A percentile compares a stretch with the other conserved stretches of the same genome.
Conservation (phyloP, 2,888 invertebrate genomes). For the Ochropacha duplaris region DNA sequence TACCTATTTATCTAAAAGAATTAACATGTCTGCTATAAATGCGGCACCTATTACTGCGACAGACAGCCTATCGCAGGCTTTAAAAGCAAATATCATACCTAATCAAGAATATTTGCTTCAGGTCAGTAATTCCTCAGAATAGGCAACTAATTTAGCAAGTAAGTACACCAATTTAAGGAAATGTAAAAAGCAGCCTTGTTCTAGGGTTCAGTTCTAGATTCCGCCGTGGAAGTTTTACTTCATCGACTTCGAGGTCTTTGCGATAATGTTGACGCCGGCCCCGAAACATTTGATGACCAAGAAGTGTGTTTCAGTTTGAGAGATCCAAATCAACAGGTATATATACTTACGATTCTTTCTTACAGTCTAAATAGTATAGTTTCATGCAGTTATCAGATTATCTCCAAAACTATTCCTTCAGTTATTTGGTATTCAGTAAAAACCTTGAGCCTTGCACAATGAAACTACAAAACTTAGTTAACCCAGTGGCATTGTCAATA, state of each 20-base stretch:
- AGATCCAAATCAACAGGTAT: slow-evolving; percentile 84
- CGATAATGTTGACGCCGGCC: slow-evolving; percentile 95
- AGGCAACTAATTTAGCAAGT: neutral
- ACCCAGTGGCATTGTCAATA: no score
- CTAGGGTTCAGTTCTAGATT: slow-evolving; percentile 95
- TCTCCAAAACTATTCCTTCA: no score
- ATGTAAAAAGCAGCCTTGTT: slow-evolving; percentile 9
- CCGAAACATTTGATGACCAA: slow-evolving; percentile 96
- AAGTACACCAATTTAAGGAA: neutral
- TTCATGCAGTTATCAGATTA: no score
- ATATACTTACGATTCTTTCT: no score
- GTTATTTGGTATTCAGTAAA: no score
- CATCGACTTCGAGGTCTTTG: slow-evolving; percentile 95
- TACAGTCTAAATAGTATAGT: no score
- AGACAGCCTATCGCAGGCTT: slow-evolving; percentile 89
- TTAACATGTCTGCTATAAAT: slow-evolving; percentile 58
- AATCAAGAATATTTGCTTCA: slow-evolving; percentile 95
- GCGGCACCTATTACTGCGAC: slow-evolving; percentile 86
- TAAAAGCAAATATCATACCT: slow-evolving; percentile 93
- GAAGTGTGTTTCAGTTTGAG: slow-evolving; percentile 94
- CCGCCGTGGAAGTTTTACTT: slow-evolving; percentile 94
- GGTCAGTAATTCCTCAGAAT: slow-evolving; percentile 39
- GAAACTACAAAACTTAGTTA: no score
- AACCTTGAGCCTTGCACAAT: no score
- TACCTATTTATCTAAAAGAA: no score